Evolutionary conservation across 2,797 vertebrate genomes (phyloP).

Genomic region (Catharus ustulatus): DNA sequence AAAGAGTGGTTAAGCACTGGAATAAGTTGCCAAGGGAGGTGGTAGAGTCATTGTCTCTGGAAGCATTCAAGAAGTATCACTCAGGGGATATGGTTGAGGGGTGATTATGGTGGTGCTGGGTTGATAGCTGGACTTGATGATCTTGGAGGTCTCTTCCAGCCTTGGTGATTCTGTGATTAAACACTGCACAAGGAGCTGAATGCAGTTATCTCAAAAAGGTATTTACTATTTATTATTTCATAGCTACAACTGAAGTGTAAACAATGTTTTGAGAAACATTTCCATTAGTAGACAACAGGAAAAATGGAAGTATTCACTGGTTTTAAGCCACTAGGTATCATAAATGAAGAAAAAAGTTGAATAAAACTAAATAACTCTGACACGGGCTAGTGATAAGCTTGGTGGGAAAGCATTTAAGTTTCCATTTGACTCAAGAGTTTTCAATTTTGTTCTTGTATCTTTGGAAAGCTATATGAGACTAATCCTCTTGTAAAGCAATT

Average conservation of each 20-base stretch:
- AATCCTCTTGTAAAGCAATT: background rate
- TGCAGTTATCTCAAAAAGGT: background rate
- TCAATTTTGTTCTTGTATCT: background rate
- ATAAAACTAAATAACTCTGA: background rate
- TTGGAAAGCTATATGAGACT: background rate
- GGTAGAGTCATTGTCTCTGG: background rate
- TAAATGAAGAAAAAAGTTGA: background rate
- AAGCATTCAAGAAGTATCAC: background rate
- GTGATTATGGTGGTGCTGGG: background rate
- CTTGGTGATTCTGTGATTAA: background rate
- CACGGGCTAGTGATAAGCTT: background rate
- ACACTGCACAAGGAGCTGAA: background rate
- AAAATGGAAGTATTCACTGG: background rate
- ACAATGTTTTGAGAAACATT: background rate
- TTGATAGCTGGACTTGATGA: background rate
- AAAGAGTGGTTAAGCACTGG: background rate
- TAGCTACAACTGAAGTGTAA: background rate
- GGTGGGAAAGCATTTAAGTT: background rate
- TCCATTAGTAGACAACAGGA: background rate
- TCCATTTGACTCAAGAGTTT: background rate
- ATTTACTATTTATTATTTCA: background rate
- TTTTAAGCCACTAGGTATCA: background rate
- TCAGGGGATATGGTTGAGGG: background rate
- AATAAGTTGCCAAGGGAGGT: background rate
- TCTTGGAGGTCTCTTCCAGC: background rate